phyloP scores from a whole-genome alignment of 1,140 invertebrate genomes.

The Brachionus rubens region DNA sequence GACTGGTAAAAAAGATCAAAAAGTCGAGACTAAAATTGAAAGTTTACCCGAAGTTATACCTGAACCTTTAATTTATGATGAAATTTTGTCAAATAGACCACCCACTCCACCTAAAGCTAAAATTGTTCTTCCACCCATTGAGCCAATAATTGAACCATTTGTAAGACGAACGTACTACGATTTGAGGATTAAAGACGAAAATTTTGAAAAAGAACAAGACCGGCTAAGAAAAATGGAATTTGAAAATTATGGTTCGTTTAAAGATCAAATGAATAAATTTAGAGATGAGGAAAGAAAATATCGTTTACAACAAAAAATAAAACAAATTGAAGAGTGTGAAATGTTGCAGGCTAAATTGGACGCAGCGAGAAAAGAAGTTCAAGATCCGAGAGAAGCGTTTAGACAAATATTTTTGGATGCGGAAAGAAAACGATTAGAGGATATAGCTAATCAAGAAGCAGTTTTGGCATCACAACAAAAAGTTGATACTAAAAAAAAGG shows the following conservation, averaged over 20 bases:
- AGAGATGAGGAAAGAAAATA: constrained; percentile 28
- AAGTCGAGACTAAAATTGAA: not conserved
- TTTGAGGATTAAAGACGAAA: not conserved
- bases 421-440: constrained; percentile 53
- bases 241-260: constrained; percentile 3
- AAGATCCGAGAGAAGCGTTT: constrained; percentile 56
- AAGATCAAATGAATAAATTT: constrained; percentile 30
- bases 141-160: constrained; percentile 56
- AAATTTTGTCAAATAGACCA: constrained; percentile 52
- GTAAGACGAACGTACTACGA: constrained; percentile 28
- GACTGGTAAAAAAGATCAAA: constrained; percentile 12
- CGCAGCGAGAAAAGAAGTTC: constrained; percentile 52
- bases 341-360: constrained; percentile 51
- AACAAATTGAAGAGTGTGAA: constrained; percentile 42
- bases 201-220: constrained; percentile 27
- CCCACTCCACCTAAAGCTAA: constrained; percentile 54
- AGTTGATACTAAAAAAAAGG: constrained; percentile 54
- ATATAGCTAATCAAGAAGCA: constrained; percentile 54
- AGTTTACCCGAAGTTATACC: not conserved
- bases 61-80: constrained; percentile 48
- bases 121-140: constrained; percentile 55
- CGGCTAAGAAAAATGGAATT: constrained; percentile 7
- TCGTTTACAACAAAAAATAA: constrained; percentile 30
- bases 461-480: constrained; percentile 52
- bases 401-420: constrained; percentile 57